phyloP scores from a whole-genome alignment of 2,888 invertebrate species.

The Tethea ocularis region DNA sequence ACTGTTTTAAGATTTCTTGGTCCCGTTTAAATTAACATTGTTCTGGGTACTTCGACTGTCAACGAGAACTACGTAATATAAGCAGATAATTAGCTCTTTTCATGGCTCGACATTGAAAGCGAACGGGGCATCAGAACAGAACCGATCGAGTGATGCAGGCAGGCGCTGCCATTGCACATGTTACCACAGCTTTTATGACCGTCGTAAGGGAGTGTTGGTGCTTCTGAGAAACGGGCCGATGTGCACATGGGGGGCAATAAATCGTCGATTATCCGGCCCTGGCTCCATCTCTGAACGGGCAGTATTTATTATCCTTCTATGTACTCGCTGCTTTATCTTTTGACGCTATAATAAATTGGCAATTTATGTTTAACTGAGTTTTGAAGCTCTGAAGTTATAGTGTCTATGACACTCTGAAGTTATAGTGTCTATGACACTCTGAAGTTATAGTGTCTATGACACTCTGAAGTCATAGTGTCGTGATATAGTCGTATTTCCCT shows the following conservation, averaged over 20 bases:
- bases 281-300: conserved; percentile 29
- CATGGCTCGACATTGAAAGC: conserved; percentile 26
- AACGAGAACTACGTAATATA: neutral
- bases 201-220: conserved; percentile 68
- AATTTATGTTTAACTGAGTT: neutral
- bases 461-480: too few species aligned
- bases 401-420: too few species aligned
- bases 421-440: too few species aligned
- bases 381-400: neutral
- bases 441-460: too few species aligned
- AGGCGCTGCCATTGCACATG: conserved; percentile 68
- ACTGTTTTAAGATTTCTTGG: too few species aligned
- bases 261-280: conserved; percentile 68
- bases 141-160: conserved; percentile 41
- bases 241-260: conserved; percentile 76
- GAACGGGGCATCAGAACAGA: conserved; percentile 19
- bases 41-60: too few species aligned
- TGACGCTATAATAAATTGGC: conserved; percentile 9
- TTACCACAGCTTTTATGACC: conserved; percentile 78
- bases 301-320: conserved; percentile 36
- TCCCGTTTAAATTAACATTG: too few species aligned
- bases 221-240: conserved; percentile 72
- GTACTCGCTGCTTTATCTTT: conserved; percentile 20
- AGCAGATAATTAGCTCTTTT: conserved; percentile 1
- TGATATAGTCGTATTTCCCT: too few species aligned